Evolutionary conservation across 1,140 invertebrate species (phyloP).

Genomic region (Contarinia nasturtii): DNA sequence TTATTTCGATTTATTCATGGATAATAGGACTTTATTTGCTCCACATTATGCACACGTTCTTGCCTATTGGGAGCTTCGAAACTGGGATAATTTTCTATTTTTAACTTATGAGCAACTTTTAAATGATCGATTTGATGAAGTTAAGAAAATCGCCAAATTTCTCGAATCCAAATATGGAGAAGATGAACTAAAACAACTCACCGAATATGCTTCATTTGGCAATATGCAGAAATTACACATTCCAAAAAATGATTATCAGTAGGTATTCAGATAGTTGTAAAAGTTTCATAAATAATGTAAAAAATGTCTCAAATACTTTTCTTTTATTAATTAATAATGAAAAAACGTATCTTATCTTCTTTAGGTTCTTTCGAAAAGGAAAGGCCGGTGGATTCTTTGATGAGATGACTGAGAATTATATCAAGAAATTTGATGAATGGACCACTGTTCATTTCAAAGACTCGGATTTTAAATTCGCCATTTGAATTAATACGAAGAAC

Average conservation of each 20-base stretch:
- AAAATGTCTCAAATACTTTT: no score
- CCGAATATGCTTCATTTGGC: slow-evolving; percentile 27
- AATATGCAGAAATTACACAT: not conserved
- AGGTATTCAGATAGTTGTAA: no score
- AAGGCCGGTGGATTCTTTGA: slow-evolving; percentile 43
- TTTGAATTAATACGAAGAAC: no score
- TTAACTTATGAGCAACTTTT: slow-evolving; percentile 49
- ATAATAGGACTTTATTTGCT: slow-evolving; percentile 31
- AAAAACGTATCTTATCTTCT: not conserved
- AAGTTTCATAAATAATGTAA: no score
- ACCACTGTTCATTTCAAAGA: slow-evolving; percentile 12
- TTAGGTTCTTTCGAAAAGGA: slow-evolving; percentile 37
- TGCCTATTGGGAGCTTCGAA: slow-evolving; percentile 32
- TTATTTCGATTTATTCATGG: slow-evolving; percentile 41
- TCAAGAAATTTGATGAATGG: slow-evolving; percentile 35
- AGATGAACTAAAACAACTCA: slow-evolving; percentile 28
- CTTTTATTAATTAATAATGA: no score
- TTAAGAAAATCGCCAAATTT: slow-evolving; percentile 35
- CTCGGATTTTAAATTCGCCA: no score
- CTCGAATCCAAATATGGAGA: slow-evolving; percentile 29
- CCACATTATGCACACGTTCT: slow-evolving; percentile 40
- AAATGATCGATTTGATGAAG: slow-evolving; percentile 34
- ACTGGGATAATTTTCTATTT: slow-evolving; percentile 36
- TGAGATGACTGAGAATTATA: slow-evolving; percentile 31
- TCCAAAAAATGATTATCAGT: no score